Evolutionary conservation across 1,140 invertebrate genomes (phyloP), one percentile per base, ranked within the genome.

Genomic region (Lysiphlebus fabarum): DNA sequence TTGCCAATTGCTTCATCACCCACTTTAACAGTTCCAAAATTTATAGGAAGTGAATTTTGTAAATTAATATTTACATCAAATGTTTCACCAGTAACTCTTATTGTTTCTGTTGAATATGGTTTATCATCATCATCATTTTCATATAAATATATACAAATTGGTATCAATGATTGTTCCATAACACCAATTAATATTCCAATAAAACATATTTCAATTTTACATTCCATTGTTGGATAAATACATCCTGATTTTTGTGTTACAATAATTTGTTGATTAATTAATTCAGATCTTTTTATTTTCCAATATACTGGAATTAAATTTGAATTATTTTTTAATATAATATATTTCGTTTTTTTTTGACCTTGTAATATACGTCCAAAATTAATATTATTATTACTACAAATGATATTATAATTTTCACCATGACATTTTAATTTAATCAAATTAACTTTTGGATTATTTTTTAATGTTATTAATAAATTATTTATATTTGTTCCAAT

Each of bases 61-160:
- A 77, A 53, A 11, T 74, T 65, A 43, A 72, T 57, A 5, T 56
- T 33, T 11, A 76, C 67, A 37, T 76, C 73, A 33, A 75, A 75
- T 14, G 65, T 67, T 63, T 76, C 71, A 8, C 64, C 73, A 1
- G 58, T 65, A 6, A 74, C 12, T 12, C 17, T n/a, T 2, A 77
- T 58, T 1, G 40, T 38, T 8, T 75, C 66, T 0, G 38, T 62
- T 11, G 63, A 63, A 41, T 75, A 53, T 0, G 68, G 49, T n/a
- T n/a, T n/a, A n/a, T n/a, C n/a, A 12, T 74, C 67, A 1, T 14
- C 8, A 9, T 69, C 62, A 8, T 57, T 49, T 48, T 74, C 56
- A 40, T 67, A 33, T 2, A 73, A 36, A 38, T 65, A 76, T 26
- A 67, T 56, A 11, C 68, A 50, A 33, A 73, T 68, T 14, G 1